A percentile compares a stretch with the other conserved stretches of the same genome.
Evolutionary conservation across 2,797 vertebrate species (phyloP).

Genomic region (Adrianichthys oophorus): DNA sequence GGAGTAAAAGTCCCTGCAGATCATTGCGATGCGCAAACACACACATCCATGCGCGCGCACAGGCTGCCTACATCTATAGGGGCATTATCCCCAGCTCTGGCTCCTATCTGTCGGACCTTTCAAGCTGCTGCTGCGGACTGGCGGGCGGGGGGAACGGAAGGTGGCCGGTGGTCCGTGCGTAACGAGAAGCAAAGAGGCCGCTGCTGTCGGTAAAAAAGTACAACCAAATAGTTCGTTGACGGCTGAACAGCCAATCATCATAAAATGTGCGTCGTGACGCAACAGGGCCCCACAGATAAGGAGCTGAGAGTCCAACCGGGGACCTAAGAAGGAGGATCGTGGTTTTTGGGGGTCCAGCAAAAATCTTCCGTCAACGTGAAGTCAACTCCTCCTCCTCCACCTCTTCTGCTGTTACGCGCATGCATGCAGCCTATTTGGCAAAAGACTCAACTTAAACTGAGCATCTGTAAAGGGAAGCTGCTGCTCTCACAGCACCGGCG

Average conservation of each 20-base stretch:
- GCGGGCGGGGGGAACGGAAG: neutral
- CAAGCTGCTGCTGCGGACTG: conserved; percentile 14
- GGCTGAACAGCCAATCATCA: conserved; percentile 85
- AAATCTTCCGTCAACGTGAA: conserved; percentile 76
- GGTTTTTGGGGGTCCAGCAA: conserved; percentile 60
- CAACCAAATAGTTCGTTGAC: conserved; percentile 69
- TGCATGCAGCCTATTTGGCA: conserved; percentile 65
- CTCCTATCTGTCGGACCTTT: conserved; percentile 10
- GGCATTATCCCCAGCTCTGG: neutral
- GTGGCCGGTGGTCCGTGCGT: conserved; percentile 20
- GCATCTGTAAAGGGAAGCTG: conserved; percentile 58
- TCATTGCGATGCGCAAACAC: conserved; percentile 7
- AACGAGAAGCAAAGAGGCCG: conserved; percentile 18
- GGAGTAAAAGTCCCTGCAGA: conserved; percentile 48
- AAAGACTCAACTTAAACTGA: conserved; percentile 54
- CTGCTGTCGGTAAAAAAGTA: conserved; percentile 62
- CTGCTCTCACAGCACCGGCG: conserved; percentile 48
- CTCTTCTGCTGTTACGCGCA: conserved; percentile 77
- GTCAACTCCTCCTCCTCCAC: conserved; percentile 80
- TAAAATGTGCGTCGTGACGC: conserved; percentile 86
- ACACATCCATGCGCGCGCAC: neutral
- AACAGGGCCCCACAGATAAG: conserved; percentile 93
- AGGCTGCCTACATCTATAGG: conserved; percentile 18
- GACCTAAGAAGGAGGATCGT: conserved; percentile 83
- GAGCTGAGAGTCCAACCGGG: conserved; percentile 85